Conservation (phyloP, 2,113 vertebrate genomes). For the Cryptotis parvus region DNA sequence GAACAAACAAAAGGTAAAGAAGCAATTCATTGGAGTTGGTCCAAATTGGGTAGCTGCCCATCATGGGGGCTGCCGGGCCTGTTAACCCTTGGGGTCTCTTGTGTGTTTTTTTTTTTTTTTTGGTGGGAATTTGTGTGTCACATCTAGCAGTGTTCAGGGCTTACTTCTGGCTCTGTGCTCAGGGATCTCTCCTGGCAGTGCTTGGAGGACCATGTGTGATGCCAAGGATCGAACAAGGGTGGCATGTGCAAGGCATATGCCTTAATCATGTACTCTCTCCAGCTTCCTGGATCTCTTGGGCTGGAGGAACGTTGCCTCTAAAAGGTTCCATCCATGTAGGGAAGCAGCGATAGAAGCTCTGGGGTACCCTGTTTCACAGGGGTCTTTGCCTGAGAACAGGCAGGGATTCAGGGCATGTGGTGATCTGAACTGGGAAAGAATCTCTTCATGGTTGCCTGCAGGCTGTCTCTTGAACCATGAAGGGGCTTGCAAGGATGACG, state of each 20-base stretch:
- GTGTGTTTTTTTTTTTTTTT: too few species aligned
- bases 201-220: too few species aligned
- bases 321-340: neutral
- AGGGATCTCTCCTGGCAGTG: too few species aligned
- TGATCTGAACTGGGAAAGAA: neutral
- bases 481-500: slow-evolving; percentile 88
- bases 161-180: too few species aligned
- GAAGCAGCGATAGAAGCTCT: neutral
- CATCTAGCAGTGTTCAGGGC: too few species aligned
- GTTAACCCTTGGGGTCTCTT: neutral
- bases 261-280: too few species aligned
- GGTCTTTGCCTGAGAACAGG: neutral
- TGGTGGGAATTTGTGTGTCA: too few species aligned
- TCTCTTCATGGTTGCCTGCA: slow-evolving; percentile 54
- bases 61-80: neutral
- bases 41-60: neutral
- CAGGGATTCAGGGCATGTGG: neutral
- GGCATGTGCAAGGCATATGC: too few species aligned
- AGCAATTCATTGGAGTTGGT: neutral
- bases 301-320: neutral
- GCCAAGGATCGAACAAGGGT: too few species aligned
- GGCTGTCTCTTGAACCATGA: slow-evolving; percentile 66
- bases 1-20: neutral
- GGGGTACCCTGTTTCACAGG: neutral
- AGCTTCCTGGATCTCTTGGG: neutral